Evolutionary conservation across 2,797 vertebrate genomes (phyloP).

Genomic region (Chlorospingus flavigularis): DNA sequence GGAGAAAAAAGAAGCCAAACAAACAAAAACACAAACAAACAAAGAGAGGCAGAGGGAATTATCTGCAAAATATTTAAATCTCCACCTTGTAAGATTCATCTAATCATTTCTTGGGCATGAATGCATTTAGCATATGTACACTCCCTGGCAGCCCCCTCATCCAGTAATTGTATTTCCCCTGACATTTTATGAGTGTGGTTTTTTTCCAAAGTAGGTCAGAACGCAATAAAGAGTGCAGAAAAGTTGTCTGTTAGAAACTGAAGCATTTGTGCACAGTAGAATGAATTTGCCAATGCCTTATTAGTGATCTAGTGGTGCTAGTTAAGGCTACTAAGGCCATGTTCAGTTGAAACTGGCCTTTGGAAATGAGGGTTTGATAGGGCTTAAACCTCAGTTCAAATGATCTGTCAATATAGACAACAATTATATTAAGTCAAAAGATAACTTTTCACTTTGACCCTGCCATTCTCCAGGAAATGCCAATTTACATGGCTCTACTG

Average conservation of each 20-base stretch:
- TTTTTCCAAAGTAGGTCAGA: neutral
- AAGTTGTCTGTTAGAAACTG: neutral
- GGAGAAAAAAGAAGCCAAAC: neutral
- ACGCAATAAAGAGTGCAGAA: neutral
- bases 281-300: neutral
- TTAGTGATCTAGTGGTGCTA: neutral
- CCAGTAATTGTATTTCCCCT: neutral
- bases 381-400: neutral
- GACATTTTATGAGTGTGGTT: neutral
- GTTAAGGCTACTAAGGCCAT: neutral
- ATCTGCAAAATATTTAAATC: neutral
- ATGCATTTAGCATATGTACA: neutral
- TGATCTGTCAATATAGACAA: neutral
- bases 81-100: neutral
- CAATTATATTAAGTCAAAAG: neutral
- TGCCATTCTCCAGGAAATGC: neutral
- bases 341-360: neutral
- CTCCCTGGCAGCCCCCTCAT: neutral
- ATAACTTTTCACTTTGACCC: neutral
- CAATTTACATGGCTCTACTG: neutral
- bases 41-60: neutral
- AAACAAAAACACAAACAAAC: neutral
- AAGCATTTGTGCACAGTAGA: neutral
- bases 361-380: neutral
- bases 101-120: accelerated